phyloP scores from a whole-genome alignment of 2,797 vertebrate genomes.

The Antennarius maculatus region DNA sequence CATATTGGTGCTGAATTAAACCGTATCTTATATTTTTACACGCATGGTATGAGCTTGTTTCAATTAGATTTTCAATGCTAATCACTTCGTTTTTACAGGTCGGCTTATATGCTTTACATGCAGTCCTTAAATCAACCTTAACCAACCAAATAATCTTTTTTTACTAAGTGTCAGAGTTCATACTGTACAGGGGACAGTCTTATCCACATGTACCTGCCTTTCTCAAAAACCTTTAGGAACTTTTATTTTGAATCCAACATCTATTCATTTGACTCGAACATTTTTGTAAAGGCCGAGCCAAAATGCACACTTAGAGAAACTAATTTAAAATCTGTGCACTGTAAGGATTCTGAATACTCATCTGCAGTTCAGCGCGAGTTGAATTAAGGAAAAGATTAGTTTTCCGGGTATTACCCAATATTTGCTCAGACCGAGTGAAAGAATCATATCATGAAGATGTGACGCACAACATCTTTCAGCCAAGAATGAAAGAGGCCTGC shows the following conservation, averaged over 20 bases:
- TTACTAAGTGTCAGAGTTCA: not conserved
- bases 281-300: slow-evolving; percentile 70
- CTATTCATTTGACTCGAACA: slow-evolving; percentile 46
- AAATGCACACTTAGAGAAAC: slow-evolving; percentile 54
- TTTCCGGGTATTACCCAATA: slow-evolving; percentile 38
- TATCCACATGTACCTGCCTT: too few relatives aligned
- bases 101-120: slow-evolving; percentile 9
- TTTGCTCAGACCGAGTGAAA: slow-evolving; percentile 52
- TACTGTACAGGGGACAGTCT: too few relatives aligned
- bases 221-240: too few relatives aligned
- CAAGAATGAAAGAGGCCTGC: slow-evolving; percentile 38
- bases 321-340: slow-evolving; percentile 50
- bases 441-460: slow-evolving; percentile 46
- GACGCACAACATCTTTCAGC: slow-evolving; percentile 36
- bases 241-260: slow-evolving; percentile 26
- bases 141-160: too few relatives aligned
- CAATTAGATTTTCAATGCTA: slow-evolving; percentile 38
- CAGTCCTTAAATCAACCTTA: slow-evolving; percentile 10
- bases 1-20: slow-evolving; percentile 81
- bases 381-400: slow-evolving; percentile 47
- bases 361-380: slow-evolving; percentile 47
- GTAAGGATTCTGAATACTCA: slow-evolving; percentile 52
- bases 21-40: slow-evolving; percentile 56
- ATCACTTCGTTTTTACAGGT: slow-evolving; percentile 14
- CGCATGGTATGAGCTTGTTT: slow-evolving; percentile 40